These are phyloP conservation scores for Aethina tumida DNA, from an alignment of 1,140 invertebrate genomes.

Conservation along the genomic window DNA sequence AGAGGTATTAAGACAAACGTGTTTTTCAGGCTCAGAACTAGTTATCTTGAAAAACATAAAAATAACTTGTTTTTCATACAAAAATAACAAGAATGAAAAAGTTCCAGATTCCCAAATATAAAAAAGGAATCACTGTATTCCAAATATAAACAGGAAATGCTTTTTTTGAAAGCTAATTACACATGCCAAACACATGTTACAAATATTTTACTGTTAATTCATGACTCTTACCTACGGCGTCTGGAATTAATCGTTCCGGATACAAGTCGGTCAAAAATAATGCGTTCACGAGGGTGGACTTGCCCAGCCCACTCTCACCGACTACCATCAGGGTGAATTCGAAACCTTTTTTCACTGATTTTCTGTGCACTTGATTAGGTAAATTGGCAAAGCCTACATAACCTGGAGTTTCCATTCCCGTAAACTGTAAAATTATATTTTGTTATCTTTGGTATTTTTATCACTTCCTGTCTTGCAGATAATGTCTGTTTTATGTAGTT, in stretches of 20 bases:
- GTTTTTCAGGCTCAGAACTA: too few species aligned
- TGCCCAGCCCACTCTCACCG: conserved; percentile 93
- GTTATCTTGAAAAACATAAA: too few species aligned
- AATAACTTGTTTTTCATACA: too few species aligned
- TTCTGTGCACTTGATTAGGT: conserved; percentile 92
- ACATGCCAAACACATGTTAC: not conserved
- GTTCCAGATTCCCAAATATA: too few species aligned
- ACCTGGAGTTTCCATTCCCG: conserved; percentile 70
- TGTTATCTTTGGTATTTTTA: not conserved
- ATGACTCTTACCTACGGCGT: conserved; percentile 61
- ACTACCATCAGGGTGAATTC: conserved; percentile 98
- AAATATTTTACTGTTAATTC: not conserved
- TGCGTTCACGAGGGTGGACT: conserved; percentile 96
- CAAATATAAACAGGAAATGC: too few species aligned
- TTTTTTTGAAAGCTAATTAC: too few species aligned
- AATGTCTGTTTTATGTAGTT: not conserved
- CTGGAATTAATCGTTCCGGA: conserved; percentile 76
- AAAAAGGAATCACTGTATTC: too few species aligned
- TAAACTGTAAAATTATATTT: conserved; percentile 62
- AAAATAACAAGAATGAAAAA: too few species aligned
- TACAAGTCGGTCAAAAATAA: conserved; percentile 95
- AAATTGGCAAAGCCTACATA: conserved; percentile 91
- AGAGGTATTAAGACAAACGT: too few species aligned
- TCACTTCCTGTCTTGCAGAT: not conserved
- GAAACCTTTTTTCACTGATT: conserved; percentile 96